phyloP scores from a whole-genome alignment of 1,140 invertebrate species.

The Macrobrachium rosenbergii region DNA sequence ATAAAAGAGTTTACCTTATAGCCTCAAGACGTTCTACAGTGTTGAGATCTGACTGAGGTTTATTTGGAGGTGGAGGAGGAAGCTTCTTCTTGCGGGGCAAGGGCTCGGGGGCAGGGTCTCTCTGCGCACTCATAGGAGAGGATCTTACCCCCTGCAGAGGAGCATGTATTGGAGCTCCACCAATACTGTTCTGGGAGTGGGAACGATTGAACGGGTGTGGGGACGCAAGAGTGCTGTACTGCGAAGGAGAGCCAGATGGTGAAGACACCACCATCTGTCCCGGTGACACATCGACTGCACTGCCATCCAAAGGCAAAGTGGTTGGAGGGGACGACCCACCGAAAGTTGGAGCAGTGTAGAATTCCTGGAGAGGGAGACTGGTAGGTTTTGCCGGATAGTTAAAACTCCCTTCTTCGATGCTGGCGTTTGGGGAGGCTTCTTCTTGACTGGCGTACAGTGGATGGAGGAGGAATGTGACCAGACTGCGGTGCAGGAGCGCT shows the following conservation, averaged over 20 bases:
- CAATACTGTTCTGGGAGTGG: constrained; percentile 44
- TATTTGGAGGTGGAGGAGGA: constrained; percentile 34
- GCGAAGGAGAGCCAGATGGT: constrained; percentile 42
- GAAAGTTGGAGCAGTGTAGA: constrained; percentile 51
- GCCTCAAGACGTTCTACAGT: constrained; percentile 51
- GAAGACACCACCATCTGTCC: constrained; percentile 24
- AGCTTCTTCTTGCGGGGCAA: constrained; percentile 49
- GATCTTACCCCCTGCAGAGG: constrained; percentile 29
- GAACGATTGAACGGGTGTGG: constrained; percentile 58
- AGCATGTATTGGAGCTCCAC: constrained; percentile 15
- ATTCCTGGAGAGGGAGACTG: constrained; percentile 47
- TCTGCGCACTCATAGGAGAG: constrained; percentile 19
- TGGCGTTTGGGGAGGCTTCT: constrained; percentile 16
- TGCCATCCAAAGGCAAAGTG: constrained; percentile 6
- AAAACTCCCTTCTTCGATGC: constrained; percentile 20
- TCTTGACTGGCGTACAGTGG: constrained; percentile 11
- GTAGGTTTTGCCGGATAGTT: constrained; percentile 22
- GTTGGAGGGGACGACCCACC: constrained; percentile 16
- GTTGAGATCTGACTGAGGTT: constrained; percentile 36
- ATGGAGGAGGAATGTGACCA: background rate
- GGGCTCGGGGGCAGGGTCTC: constrained; percentile 43
- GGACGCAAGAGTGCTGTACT: constrained; percentile 49
- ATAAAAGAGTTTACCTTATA: constrained; percentile 34
- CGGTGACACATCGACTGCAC: background rate
- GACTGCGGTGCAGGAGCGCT: constrained; percentile 1